Percentiles rank a stretch among this genome's conserved stretches.
Conservation (phyloP, 2,113 vertebrate genomes). For the Eretmochelys imbricata region DNA sequence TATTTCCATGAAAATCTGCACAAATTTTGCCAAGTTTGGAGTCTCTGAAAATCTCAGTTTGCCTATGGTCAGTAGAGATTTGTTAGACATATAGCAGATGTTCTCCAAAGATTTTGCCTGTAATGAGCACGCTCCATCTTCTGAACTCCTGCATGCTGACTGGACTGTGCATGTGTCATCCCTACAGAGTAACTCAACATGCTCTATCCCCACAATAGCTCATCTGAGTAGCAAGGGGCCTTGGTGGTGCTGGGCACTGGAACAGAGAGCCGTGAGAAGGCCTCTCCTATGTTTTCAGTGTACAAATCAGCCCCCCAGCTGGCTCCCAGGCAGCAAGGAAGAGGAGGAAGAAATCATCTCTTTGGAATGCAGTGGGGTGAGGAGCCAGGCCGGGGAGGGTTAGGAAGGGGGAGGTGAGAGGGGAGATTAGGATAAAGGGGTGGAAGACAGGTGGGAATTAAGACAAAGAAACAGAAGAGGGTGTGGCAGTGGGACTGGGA, state of each 20-base stretch:
- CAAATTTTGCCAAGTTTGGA: not conserved
- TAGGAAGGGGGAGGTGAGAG: too few species aligned
- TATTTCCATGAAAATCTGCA: too few species aligned
- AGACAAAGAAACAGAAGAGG: not conserved
- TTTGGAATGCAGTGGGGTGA: not conserved
- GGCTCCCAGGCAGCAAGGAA: not conserved
- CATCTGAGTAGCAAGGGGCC: not conserved
- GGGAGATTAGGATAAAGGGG: too few species aligned
- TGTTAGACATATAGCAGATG: not conserved
- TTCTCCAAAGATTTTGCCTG: not conserved
- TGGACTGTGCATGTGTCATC: not conserved
- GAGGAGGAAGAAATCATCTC: not conserved
- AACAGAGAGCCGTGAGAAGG: not conserved
- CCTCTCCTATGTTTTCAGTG: not conserved
- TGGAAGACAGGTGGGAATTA: not conserved
- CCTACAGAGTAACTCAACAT: not conserved
- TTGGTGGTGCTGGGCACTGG: not conserved
- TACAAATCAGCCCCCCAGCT: too few species aligned
- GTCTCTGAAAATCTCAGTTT: not conserved
- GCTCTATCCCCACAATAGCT: not conserved
- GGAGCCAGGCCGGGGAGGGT: not conserved
- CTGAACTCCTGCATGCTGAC: too few species aligned
- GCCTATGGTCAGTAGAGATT: not conserved
- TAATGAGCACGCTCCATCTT: not conserved
- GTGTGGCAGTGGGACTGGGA: not conserved